Evolutionary conservation across 2,797 vertebrate genomes (phyloP), one percentile per base, ranked within the genome.

Genomic region (Neostethus bicornis): DNA sequence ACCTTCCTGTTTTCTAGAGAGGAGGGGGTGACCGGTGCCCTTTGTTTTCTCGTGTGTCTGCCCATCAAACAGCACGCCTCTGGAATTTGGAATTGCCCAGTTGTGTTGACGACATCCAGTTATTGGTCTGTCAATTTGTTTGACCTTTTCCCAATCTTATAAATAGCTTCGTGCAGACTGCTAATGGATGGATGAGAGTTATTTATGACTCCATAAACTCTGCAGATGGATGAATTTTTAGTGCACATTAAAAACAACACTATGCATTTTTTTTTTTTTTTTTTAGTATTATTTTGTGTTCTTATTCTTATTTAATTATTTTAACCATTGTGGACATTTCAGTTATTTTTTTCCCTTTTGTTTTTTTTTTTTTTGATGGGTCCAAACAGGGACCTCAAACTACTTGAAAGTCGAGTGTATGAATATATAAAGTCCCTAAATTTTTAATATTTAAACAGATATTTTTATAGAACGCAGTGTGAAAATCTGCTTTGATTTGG

Each of bases 131-230:
- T 83, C 68, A 77, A 89, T 88, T 57, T 48, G 41, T 60, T 29
- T 74, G 84, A 83, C 86, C 85, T 89, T 90, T 87, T 71, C 74
- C 21, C 61, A 52, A 59, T 57, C 51, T 21, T 66, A 60, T 73
- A 44, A 61, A 70, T 45, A 31, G 46, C 47, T 60, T 29, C 61
- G 75, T 39, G 19, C 46, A 0, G 81, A 84, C 79, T 86, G 61
- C 66, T 76, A 84, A 88, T 85, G 67, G 47, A 41, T 53, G 60
- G 57, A 17, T 68, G 64, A 24, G 25, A 46, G 62, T 44, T 75
- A 65, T 73, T 77, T n/a, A 34, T 10, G 69, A 46, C 17, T 63
- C 48, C 65, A 69, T 45, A 77, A 66, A 62, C 25, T 9, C 20
- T 66, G 32, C 55, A 38, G 75, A 64, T 66, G 47, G 42, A 29